Evolutionary conservation across 2,888 invertebrate genomes (phyloP).

Genomic region (Macrosoma leucophasiata): DNA sequence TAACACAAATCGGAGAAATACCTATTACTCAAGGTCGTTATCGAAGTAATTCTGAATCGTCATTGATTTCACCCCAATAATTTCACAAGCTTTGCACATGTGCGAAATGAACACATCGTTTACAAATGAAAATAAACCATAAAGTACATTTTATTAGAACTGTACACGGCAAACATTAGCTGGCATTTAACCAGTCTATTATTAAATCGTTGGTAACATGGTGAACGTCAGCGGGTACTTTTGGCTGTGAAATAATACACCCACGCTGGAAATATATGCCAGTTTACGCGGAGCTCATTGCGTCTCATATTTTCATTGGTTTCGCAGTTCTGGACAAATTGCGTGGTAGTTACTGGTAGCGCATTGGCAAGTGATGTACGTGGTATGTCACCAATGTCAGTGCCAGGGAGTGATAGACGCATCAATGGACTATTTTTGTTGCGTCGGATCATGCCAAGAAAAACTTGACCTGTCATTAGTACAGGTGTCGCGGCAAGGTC

Average conservation of each 20-base stretch:
- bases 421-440: slow-evolving; percentile 64
- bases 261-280: slow-evolving; percentile 39
- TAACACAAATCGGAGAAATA: no score
- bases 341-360: no score
- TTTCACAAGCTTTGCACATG: no score
- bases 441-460: slow-evolving; percentile 48
- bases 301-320: background rate
- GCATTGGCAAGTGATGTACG: slow-evolving; percentile 51
- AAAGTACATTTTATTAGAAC: slow-evolving; percentile 46
- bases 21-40: no score
- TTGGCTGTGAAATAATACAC: slow-evolving; percentile 53
- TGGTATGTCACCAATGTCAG: slow-evolving; percentile 60
- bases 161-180: slow-evolving; percentile 48
- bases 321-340: no score
- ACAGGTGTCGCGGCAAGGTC: slow-evolving; percentile 27
- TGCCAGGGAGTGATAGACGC: slow-evolving; percentile 58
- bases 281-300: slow-evolving; percentile 10
- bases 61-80: no score
- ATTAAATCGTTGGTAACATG: slow-evolving; percentile 49
- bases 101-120: no score
- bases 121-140: slow-evolving; percentile 49
- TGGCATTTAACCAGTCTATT: slow-evolving; percentile 67
- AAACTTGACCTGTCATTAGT: slow-evolving; percentile 51
- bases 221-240: slow-evolving; percentile 42
- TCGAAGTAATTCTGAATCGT: no score